Evolutionary conservation across 1,140 invertebrate genomes (phyloP).

Genomic region (Steinernema khuongi): DNA sequence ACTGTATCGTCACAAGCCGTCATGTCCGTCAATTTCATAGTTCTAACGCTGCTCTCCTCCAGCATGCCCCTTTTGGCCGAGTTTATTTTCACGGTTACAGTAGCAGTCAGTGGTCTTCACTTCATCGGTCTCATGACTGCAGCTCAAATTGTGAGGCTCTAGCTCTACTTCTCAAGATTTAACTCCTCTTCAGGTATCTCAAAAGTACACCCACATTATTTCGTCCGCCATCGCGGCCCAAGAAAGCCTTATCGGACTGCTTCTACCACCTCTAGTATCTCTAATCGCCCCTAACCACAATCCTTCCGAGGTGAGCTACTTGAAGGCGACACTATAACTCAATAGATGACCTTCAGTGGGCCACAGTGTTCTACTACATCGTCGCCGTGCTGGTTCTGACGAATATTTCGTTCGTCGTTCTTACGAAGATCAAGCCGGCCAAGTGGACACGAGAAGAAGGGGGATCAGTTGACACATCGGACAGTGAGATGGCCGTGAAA

Average conservation of each 20-base stretch:
- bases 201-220: slow-evolving; percentile 25
- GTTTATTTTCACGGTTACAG: slow-evolving; percentile 26
- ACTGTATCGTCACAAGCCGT: slow-evolving; percentile 17
- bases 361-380: slow-evolving; percentile 28
- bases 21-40: slow-evolving; percentile 18
- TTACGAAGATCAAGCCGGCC: slow-evolving; percentile 17
- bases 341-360: slow-evolving; percentile 26
- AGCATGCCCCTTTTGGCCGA: slow-evolving; percentile 15
- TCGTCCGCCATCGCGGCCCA: slow-evolving; percentile 24
- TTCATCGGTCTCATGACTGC: slow-evolving; percentile 26
- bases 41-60: slow-evolving; percentile 18
- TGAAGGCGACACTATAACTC: neutral
- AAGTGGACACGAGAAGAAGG: slow-evolving; percentile 24
- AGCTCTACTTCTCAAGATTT: neutral
- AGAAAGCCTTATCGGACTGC: slow-evolving; percentile 22
- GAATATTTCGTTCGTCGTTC: slow-evolving; percentile 14
- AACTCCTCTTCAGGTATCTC: slow-evolving; percentile 22
- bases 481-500: no score
- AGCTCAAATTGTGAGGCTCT: slow-evolving; percentile 26
- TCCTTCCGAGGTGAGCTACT: slow-evolving; percentile 18
- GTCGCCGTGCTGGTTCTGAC: slow-evolving; percentile 22
- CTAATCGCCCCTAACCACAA: slow-evolving; percentile 22
- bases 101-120: slow-evolving; percentile 25
- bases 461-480: slow-evolving; percentile 12
- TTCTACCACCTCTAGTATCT: slow-evolving; percentile 23